Evolutionary conservation across 2,888 invertebrate species (phyloP), one percentile per base, ranked within the genome.

Genomic region (Sepiola atlantica): DNA sequence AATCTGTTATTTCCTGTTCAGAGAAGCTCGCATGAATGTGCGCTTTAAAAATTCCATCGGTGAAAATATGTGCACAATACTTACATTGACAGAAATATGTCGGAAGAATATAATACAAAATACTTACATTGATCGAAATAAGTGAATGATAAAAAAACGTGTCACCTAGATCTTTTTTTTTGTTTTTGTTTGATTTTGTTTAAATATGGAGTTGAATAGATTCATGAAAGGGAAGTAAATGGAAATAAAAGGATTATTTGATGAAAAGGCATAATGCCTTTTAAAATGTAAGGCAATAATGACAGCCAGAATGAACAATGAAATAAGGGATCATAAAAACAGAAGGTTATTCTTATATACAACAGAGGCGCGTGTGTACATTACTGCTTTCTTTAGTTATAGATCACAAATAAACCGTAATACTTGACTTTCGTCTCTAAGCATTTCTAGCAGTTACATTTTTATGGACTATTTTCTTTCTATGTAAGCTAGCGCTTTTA

Each of bases 201-300:
- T 77, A 21, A 77, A n/a, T 32, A 77, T n/a, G 4, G 32, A 32
- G 77, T n/a, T 77, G 77, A 77, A 77, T n/a, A 77, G n/a, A 14
- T 77, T 77, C 32, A n/a, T 16, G 1, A 77, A 32, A 45, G 45
- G 16, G 32, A 77, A n/a, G 77, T n/a, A 77, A 77, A n/a, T 77
- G 77, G 77, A 77, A 77, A 77, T n/a, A 77, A 77, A 77, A n/a
- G 77, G n/a, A 77, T 77, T 77, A 77, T 14, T 77, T 77, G n/a
- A 77, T 77, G n/a, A 77, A 77, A n/a, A n/a, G 77, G 12, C 8
- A 18, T 16, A 32, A 32, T 3, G 77, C n/a, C 16, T 77, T 77
- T 77, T 77, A 32, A 77, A 77, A 77, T 16, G 77, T 77, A 32
- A 77, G n/a, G n/a, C 16, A 77, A n/a, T 77, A 77, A 77, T 32